phyloP scores from a whole-genome alignment of 2,888 invertebrate genomes.

The Germaria angustata region DNA sequence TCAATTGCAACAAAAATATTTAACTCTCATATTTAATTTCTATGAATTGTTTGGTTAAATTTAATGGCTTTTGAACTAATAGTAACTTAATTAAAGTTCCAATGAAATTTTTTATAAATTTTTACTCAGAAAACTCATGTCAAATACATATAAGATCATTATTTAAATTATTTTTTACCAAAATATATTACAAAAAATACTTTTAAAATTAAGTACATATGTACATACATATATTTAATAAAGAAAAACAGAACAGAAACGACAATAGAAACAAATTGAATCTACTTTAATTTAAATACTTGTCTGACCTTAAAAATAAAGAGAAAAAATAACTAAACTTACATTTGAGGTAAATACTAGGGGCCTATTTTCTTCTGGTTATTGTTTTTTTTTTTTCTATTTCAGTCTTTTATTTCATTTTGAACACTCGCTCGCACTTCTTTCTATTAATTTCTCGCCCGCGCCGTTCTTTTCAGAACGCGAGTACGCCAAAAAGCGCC shows the following conservation, averaged over 20 bases:
- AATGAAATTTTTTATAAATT: too few species aligned
- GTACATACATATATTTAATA: neutral
- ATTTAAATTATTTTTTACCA: too few species aligned
- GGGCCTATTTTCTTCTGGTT: slow-evolving; percentile 36
- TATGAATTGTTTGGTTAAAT: too few species aligned
- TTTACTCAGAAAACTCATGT: too few species aligned
- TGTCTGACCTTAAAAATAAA: slow-evolving; percentile 33
- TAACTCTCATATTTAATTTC: too few species aligned
- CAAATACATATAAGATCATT: too few species aligned
- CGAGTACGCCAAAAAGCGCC: neutral
- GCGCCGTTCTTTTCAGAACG: neutral
- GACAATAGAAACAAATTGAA: slow-evolving; percentile 31
- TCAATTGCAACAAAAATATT: too few species aligned
- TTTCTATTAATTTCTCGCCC: neutral
- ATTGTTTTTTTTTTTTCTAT: neutral
- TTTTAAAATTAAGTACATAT: neutral
- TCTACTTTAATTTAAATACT: slow-evolving; percentile 31
- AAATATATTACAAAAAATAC: too few species aligned
- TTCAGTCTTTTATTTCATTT: neutral
- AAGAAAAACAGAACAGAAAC: neutral
- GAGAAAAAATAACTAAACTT: slow-evolving; percentile 1
- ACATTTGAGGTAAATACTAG: slow-evolving; percentile 44
- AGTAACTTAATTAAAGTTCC: too few species aligned
- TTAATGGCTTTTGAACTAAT: too few species aligned
- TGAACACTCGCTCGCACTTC: slow-evolving; percentile 23